phyloP scores from a whole-genome alignment of 1,140 invertebrate species.

The Lutraria rhynchaena region DNA sequence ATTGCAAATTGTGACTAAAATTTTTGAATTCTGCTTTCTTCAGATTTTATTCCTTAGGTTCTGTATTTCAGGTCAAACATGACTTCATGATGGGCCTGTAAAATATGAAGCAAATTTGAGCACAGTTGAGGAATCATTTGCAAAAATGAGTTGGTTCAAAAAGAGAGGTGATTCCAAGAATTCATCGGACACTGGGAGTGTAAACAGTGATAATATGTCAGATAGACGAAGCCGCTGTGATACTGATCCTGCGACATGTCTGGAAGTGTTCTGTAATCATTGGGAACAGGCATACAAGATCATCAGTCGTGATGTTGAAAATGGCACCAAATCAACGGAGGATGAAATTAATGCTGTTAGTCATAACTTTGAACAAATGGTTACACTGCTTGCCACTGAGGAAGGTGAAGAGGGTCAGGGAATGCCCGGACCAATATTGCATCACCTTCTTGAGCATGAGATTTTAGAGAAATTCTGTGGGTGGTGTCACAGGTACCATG shows the following conservation, averaged over 20 bases:
- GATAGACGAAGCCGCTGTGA: conserved; percentile 63
- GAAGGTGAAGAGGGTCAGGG: conserved; percentile 83
- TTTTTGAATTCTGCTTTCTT: too few relatives aligned
- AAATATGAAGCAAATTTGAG: too few relatives aligned
- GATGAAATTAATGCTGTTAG: conserved; percentile 94
- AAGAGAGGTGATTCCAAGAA: conserved; percentile 63
- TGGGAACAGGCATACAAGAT: conserved; percentile 96
- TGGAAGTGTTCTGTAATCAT: conserved; percentile 96
- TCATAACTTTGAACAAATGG: conserved; percentile 96
- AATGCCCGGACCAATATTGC: conserved; percentile 83
- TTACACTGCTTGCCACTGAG: conserved; percentile 93
- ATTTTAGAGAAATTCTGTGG: conserved; percentile 84
- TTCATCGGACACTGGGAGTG: conserved; percentile 43
- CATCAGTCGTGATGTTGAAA: conserved; percentile 83
- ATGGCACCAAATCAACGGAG: conserved; percentile 83
- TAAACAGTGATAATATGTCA: conserved; percentile 38
- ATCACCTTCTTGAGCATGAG: conserved; percentile 82
- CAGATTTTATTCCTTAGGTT: too few relatives aligned
- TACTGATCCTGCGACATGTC: conserved; percentile 82
- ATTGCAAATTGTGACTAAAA: too few relatives aligned
- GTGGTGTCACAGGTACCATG: conserved; percentile 82
- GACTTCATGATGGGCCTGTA: too few relatives aligned
- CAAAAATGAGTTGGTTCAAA: conserved; percentile 79
- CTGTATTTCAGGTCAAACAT: too few relatives aligned
- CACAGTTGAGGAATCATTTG: too few relatives aligned